Evolutionary conservation across 2,113 vertebrate genomes (phyloP), one percentile per base, ranked within the genome.

Genomic region (Peromyscus californicus): DNA sequence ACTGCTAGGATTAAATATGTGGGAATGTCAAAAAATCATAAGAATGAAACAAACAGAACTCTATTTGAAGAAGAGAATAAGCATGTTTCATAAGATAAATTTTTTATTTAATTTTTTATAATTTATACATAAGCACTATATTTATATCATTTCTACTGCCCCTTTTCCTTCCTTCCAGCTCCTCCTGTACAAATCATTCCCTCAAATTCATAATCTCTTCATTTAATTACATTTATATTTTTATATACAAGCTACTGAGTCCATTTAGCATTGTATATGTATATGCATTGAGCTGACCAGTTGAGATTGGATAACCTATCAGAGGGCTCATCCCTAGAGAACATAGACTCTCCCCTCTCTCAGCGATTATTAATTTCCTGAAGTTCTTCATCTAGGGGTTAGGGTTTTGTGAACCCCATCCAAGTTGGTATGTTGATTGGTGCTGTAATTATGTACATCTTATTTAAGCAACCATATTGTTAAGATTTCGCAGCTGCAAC

Each of bases 1-100:
- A 78, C 45, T 90, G 65, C 26, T 87, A 51, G 19, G 5, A 39
- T 87, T 95, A 63, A 93, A 84, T 93, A 95, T 95, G 19, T 95
- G 29, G 39, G 36, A 36, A 94, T 79, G 59, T 72, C 78, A 95
- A 93, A 29, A 8, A 95, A 91, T 11, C 61, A 21, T 86, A 89
- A 94, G 4, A 12, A 86, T 89, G 29, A 63, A 89, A 19, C 17
- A 90, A 90, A 94, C 13, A 86, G 29, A 96, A 87, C 26, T 9
- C 12, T 74, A 65, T 87, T 93, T 74, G 22, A 33, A 95, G 10
- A 19, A 94, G 84, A 94, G 39, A 94, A 93, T 36, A 15, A 86
- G 70, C n/a, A 61, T 15, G 1, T 2, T 86, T 85, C 29, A 61
- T 24, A 86, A 51, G 10, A 87, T 0, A 90, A 79, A 65, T 82